Percentiles rank a stretch among this genome's conserved stretches.
phyloP scores from a whole-genome alignment of 2,113 vertebrate species.

The Monarcha castaneiventris region DNA sequence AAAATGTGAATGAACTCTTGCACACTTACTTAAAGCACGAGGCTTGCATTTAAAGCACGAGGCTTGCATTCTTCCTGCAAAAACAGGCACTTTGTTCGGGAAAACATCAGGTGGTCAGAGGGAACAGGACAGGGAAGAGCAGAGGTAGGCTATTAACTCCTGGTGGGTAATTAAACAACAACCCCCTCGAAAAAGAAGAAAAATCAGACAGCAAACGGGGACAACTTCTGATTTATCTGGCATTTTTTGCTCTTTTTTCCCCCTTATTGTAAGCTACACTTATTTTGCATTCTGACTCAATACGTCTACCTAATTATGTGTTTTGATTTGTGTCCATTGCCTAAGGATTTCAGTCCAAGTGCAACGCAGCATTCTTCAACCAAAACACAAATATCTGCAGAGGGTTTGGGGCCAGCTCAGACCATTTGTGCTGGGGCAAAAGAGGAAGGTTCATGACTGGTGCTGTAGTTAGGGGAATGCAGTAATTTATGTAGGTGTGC shows the following conservation, averaged over 20 bases:
- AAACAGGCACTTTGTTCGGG: background rate
- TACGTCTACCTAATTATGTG: background rate
- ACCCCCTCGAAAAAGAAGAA: background rate
- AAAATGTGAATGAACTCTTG: slow-evolving; percentile 17
- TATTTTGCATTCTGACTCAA: background rate
- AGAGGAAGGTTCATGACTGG: background rate
- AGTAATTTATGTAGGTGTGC: background rate
- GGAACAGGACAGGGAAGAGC: background rate
- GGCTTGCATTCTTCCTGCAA: background rate
- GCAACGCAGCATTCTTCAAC: background rate
- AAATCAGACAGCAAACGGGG: background rate
- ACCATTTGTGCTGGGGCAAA: background rate
- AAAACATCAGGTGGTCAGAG: slow-evolving; percentile 3
- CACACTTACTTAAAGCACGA: background rate
- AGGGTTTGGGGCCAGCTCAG: background rate
- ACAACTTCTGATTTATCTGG: background rate
- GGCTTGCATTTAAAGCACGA: background rate
- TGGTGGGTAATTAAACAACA: background rate
- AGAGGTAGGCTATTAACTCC: background rate
- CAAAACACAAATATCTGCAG: background rate
- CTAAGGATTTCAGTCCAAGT: background rate
- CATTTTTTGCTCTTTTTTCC: background rate
- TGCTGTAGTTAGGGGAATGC: background rate
- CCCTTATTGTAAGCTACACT: background rate
- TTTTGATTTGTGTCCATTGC: background rate